phyloP scores from a whole-genome alignment of 2,797 vertebrate genomes.

The Chelidonichthys spinosus region DNA sequence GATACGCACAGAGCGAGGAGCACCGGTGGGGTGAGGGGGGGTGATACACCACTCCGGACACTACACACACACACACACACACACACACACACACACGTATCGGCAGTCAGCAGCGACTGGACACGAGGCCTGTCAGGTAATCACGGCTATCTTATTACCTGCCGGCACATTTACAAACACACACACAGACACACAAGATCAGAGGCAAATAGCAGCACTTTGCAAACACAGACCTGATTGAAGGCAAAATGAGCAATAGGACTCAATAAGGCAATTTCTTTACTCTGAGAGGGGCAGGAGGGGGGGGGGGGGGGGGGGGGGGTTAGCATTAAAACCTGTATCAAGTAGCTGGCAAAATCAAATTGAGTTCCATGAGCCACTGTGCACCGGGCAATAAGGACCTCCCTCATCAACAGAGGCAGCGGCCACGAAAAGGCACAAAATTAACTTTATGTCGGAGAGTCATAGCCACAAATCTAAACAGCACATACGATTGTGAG shows the following conservation, averaged over 20 bases:
- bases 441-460: conserved; percentile 63
- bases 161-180: conserved; percentile 37
- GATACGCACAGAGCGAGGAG: conserved; percentile 74
- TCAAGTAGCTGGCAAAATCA: conserved; percentile 80
- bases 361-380: conserved; percentile 77
- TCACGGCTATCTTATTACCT: conserved; percentile 72
- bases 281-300: conserved; percentile 23
- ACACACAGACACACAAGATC: conserved; percentile 38
- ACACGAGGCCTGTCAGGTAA: conserved; percentile 75
- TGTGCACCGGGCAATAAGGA: conserved; percentile 69
- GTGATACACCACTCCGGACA: conserved; percentile 71
- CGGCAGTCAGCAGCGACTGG: conserved; percentile 58
- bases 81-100: conserved; percentile 16
- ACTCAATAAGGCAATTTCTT: conserved; percentile 66
- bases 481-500: conserved; percentile 48
- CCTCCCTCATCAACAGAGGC: conserved; percentile 67
- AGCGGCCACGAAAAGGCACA: conserved; percentile 35
- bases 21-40: conserved; percentile 36
- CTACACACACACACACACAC: conserved; percentile 18
- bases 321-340: conserved; percentile 77
- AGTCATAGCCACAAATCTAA: conserved; percentile 58
- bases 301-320: background rate
- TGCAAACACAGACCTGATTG: conserved; percentile 39
- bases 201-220: conserved; percentile 19
- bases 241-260: conserved; percentile 57